phyloP scores from a whole-genome alignment of 2,888 invertebrate species.

The Drosophila quinaria region DNA sequence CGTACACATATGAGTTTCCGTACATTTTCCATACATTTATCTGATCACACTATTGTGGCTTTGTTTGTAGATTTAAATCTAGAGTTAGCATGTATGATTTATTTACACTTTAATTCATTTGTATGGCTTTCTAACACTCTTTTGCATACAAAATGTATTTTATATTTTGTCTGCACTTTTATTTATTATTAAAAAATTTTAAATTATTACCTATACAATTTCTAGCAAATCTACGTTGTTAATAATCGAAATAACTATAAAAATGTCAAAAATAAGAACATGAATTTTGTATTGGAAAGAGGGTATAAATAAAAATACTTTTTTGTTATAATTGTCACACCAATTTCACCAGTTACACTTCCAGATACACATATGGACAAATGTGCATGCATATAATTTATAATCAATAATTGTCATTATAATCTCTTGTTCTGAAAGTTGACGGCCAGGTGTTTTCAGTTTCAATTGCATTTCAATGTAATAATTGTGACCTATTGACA shows the following conservation, averaged over 20 bases:
- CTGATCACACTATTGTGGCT: not conserved
- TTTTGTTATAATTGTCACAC: not conserved
- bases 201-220: not conserved
- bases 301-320: not conserved
- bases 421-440: slow-evolving; percentile 1
- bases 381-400: slow-evolving; percentile 1
- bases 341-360: not conserved
- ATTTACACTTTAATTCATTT: slow-evolving; percentile 12
- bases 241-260: not conserved
- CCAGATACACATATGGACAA: not conserved
- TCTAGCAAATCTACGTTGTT: not conserved
- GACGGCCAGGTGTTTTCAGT: not conserved
- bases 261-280: not conserved
- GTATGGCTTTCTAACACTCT: slow-evolving; percentile 1
- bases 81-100: not conserved
- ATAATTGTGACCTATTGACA: slow-evolving; percentile 19
- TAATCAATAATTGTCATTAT: slow-evolving; percentile 26
- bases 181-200: not conserved
- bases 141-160: not conserved
- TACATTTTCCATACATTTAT: not conserved
- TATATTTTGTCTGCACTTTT: not conserved
- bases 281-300: not conserved
- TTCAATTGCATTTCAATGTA: not conserved
- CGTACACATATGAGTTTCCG: not conserved
- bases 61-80: not conserved